Evolutionary conservation across 2,888 invertebrate species (phyloP).

Genomic region (Cosmorhoe ocellata): DNA sequence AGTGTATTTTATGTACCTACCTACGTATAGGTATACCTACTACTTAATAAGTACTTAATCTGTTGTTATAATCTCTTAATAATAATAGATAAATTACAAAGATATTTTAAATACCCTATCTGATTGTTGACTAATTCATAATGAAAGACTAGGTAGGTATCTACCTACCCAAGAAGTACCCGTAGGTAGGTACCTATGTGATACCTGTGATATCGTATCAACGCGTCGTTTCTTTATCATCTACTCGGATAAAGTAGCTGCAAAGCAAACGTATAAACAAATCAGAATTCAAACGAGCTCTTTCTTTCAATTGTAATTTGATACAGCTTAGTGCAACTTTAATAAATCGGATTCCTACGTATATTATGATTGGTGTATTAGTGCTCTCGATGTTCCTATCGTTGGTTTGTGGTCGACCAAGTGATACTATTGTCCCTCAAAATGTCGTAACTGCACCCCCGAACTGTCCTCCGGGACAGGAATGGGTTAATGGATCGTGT

Average conservation of each 20-base stretch:
- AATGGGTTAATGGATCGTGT: constrained; percentile 24
- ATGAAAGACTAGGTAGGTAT: neutral
- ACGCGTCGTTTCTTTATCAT: constrained; percentile 9
- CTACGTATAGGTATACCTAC: no score
- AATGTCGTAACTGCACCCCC: constrained; percentile 24
- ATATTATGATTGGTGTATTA: constrained; percentile 12
- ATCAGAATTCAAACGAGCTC: constrained; percentile 18
- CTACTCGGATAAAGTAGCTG: constrained; percentile 15
- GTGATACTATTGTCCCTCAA: constrained; percentile 5
- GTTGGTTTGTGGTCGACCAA: constrained; percentile 12
- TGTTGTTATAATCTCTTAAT: no score
- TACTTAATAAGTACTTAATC: no score
- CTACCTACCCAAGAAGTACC: neutral
- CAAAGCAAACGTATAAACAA: constrained; percentile 12
- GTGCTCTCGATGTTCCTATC: constrained; percentile 9
- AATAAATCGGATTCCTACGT: neutral
- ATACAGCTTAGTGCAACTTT: neutral
- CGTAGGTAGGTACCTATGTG: neutral
- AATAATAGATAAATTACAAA: neutral
- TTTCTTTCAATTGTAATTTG: constrained; percentile 10
- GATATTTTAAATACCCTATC: neutral
- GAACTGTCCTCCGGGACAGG: constrained; percentile 23
- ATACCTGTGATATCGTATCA: constrained; percentile 22
- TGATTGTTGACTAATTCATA: constrained; percentile 1
- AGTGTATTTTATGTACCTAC: no score